phyloP scores from a whole-genome alignment of 2,113 vertebrate genomes.

The Phylloscopus whistleri region DNA sequence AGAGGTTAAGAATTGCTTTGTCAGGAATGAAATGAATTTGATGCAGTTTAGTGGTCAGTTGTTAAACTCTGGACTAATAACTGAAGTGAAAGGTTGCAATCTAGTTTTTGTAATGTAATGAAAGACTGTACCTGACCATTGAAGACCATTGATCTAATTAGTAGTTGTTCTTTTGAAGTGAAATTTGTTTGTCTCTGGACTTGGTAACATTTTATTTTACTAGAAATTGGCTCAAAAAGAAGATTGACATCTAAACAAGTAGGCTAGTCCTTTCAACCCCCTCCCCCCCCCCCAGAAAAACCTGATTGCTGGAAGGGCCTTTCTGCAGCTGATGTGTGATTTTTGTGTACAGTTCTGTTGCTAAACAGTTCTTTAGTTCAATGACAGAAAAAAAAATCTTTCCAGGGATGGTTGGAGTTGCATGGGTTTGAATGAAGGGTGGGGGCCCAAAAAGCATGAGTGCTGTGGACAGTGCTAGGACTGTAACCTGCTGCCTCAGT shows the following conservation, averaged over 20 bases:
- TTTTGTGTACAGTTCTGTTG: neutral
- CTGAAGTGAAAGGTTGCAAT: neutral
- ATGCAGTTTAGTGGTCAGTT: neutral
- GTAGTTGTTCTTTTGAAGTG: neutral
- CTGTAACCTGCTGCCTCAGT: neutral
- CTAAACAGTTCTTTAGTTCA: neutral
- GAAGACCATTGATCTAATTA: neutral
- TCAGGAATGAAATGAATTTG: neutral
- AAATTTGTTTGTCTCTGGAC: neutral
- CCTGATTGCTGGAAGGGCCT: neutral
- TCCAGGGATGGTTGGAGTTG: neutral
- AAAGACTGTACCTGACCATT: neutral
- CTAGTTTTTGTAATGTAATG: neutral
- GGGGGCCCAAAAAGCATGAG: neutral
- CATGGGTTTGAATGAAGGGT: neutral
- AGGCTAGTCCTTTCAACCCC: neutral
- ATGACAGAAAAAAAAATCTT: neutral
- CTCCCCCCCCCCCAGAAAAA: neutral
- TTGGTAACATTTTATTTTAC: neutral
- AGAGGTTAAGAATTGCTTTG: neutral
- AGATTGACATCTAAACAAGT: neutral
- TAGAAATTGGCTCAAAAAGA: neutral
- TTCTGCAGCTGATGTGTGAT: accelerated
- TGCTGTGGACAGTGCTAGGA: neutral
- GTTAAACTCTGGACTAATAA: neutral